Percentiles rank a stretch among this genome's conserved stretches.
Evolutionary conservation across 2,888 invertebrate species (phyloP).

Genomic region (Halictus quadricinctus): DNA sequence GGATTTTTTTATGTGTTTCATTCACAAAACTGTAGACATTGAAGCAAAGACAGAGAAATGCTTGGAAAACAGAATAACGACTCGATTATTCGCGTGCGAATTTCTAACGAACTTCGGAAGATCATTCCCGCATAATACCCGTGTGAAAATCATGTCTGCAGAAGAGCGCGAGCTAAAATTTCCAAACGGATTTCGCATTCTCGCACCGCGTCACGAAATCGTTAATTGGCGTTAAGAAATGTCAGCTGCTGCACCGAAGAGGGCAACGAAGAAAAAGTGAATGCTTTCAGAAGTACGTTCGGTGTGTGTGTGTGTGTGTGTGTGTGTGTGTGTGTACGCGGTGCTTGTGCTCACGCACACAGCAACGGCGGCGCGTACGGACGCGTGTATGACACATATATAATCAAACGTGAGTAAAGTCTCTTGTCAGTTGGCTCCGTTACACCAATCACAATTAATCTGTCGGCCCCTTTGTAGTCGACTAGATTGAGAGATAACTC

Average conservation of each 20-base stretch:
- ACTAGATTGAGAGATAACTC: constrained; percentile 78
- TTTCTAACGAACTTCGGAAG: not conserved
- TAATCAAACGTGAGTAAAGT: constrained; percentile 48
- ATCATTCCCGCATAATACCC: not conserved
- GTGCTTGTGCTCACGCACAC: not conserved
- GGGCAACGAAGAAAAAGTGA: constrained; percentile 46
- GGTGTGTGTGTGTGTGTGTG: not conserved
- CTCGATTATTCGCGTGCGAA: not conserved
- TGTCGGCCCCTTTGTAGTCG: constrained; percentile 71
- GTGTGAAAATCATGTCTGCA: not conserved
- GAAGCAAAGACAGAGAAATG: not conserved
- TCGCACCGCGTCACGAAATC: constrained; percentile 55
- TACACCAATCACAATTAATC: constrained; percentile 75
- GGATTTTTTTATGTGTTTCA: too few relatives aligned
- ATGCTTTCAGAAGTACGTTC: constrained; percentile 21
- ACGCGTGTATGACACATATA: constrained; percentile 28
- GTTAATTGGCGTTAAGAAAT: constrained; percentile 67
- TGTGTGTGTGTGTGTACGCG: not conserved
- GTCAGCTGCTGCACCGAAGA: constrained; percentile 3
- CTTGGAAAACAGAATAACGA: not conserved
- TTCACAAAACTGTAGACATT: too few relatives aligned
- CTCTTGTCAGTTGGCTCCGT: constrained; percentile 68
- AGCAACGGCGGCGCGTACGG: not conserved
- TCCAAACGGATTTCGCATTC: constrained; percentile 12
- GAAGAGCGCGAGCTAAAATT: not conserved